Conservation (phyloP, 2,797 vertebrate species). For the Phalanger gymnotis region DNA sequence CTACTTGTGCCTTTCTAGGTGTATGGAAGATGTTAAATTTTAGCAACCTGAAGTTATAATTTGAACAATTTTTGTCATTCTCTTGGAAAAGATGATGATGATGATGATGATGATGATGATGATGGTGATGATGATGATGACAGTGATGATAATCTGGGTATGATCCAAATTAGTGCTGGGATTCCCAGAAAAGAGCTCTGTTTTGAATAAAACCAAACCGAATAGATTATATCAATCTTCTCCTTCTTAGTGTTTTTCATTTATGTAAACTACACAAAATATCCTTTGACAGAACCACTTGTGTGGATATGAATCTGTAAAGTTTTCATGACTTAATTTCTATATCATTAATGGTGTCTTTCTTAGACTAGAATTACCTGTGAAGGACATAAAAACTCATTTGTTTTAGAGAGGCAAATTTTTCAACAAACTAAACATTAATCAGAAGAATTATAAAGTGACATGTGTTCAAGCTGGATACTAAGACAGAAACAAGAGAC, state of each 20-base stretch:
- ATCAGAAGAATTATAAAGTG: not conserved
- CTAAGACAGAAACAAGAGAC: constrained; percentile 6
- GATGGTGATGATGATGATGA: not conserved
- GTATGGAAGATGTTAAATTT: not conserved
- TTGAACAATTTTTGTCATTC: not conserved
- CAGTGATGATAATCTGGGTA: not conserved
- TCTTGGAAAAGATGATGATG: not conserved
- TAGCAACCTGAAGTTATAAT: not conserved
- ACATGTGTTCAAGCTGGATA: not conserved
- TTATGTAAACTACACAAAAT: not conserved
- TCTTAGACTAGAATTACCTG: not conserved
- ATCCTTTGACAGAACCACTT: not conserved
- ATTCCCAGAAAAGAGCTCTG: not conserved
- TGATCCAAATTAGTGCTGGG: not conserved
- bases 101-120: not conserved
- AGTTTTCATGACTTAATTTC: not conserved
- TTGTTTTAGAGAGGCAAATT: not conserved
- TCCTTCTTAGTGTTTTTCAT: not conserved
- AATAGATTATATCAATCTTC: not conserved
- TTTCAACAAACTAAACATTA: not conserved
- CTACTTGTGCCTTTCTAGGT: not conserved
- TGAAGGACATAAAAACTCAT: not conserved
- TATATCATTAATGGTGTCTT: not conserved
- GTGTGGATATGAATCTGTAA: not conserved
- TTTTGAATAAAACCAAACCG: not conserved